Evolutionary conservation across 2,797 vertebrate genomes (phyloP).

Genomic region (Iguana delicatissima): DNA sequence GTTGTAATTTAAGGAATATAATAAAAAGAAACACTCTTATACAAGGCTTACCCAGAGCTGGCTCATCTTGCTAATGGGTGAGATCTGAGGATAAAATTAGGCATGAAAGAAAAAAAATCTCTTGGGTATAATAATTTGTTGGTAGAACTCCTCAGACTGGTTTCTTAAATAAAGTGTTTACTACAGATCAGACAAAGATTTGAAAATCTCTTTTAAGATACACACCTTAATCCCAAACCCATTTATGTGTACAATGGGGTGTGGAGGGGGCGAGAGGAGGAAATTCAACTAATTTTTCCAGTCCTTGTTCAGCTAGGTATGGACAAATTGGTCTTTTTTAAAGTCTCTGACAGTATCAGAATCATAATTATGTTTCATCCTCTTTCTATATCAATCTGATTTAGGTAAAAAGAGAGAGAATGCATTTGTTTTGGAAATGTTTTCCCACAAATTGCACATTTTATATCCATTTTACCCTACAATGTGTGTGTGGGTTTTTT

Average conservation of each 20-base stretch:
- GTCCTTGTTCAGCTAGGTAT: background rate
- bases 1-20: slow-evolving; percentile 46
- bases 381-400: background rate
- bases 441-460: background rate
- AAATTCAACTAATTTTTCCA: background rate
- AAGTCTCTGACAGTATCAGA: background rate
- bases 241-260: background rate
- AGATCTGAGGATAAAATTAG: slow-evolving; percentile 29
- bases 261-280: background rate
- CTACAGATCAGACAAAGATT: background rate
- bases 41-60: slow-evolving; percentile 12
- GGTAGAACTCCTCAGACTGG: slow-evolving; percentile 34
- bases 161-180: slow-evolving; percentile 34
- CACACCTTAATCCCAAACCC: background rate
- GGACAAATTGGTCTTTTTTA: background rate
- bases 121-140: slow-evolving; percentile 44
- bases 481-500: background rate
- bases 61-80: slow-evolving; percentile 43
- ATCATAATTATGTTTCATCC: background rate
- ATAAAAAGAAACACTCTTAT: slow-evolving; percentile 47
- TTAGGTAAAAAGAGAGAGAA: background rate
- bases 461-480: background rate
- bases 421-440: background rate
- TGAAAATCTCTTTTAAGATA: background rate
- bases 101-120: slow-evolving; percentile 38